Percentiles rank a stretch among this genome's conserved stretches.
These are phyloP conservation scores for Himalopsyche phryganea DNA, from an alignment of 1,140 invertebrate genomes.

Conservation along the genomic window DNA sequence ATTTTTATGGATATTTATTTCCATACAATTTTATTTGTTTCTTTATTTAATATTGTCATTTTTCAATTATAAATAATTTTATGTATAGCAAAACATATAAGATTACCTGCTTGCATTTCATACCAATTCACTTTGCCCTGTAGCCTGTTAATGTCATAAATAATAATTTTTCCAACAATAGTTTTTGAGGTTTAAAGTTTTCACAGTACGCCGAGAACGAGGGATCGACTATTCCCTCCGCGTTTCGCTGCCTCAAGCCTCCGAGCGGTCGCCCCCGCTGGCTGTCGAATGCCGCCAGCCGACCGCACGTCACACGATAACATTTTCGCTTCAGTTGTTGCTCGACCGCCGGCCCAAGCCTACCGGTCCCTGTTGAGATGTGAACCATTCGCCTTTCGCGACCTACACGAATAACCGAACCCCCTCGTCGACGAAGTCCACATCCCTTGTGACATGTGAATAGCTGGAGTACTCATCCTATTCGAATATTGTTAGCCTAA, in stretches of 20 bases:
- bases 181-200: too few species aligned
- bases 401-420: conserved; percentile 5
- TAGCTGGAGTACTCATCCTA: background rate
- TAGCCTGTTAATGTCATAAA: too few species aligned
- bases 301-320: too few species aligned
- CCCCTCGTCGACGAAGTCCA: background rate
- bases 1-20: too few species aligned
- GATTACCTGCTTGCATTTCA: too few species aligned
- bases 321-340: conserved; percentile 10
- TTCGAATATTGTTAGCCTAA: too few species aligned
- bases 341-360: conserved; percentile 15
- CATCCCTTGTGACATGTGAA: conserved; percentile 14
- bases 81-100: too few species aligned
- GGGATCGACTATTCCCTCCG: conserved; percentile 3
- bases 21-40: too few species aligned
- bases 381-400: conserved; percentile 26
- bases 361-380: conserved; percentile 23
- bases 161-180: too few species aligned
- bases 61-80: too few species aligned
- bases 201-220: background rate
- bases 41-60: too few species aligned
- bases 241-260: background rate
- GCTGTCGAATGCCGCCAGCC: background rate
- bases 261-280: background rate
- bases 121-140: too few species aligned